Evolutionary conservation across 2,888 invertebrate genomes (phyloP).

Genomic region (Cyrtodaria siliqua): DNA sequence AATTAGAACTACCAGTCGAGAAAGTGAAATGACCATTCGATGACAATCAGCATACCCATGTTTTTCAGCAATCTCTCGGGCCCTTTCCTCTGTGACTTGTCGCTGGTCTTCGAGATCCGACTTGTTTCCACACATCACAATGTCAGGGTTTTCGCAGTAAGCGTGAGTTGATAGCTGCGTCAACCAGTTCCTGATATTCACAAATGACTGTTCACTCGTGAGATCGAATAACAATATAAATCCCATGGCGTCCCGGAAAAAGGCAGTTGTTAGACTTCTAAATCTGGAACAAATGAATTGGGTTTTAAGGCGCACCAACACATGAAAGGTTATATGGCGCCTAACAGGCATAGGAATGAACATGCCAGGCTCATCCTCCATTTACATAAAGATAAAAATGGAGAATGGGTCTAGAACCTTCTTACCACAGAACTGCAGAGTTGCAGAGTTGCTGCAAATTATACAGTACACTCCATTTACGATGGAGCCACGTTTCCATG

Average conservation of each 20-base stretch:
- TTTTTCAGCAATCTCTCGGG: constrained; percentile 93
- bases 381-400: no score
- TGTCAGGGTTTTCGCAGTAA: constrained; percentile 95
- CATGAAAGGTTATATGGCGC: no score
- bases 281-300: constrained; percentile 79
- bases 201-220: constrained; percentile 84
- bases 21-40: no score
- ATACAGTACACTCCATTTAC: no score
- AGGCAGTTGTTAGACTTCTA: constrained; percentile 85
- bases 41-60: constrained; percentile 92
- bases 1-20: no score
- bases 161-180: constrained; percentile 90
- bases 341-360: no score
- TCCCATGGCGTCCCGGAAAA: constrained; percentile 86
- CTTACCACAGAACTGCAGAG: no score
- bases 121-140: constrained; percentile 98
- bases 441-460: no score
- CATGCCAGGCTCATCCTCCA: no score
- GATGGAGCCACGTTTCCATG: no score
- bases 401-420: no score
- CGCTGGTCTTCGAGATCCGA: constrained; percentile 95
- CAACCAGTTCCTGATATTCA: constrained; percentile 85
- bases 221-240: constrained; percentile 85
- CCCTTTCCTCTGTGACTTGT: constrained; percentile 87
- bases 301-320: no score